Evolutionary conservation across 2,888 invertebrate genomes (phyloP).

Genomic region (Euphydryas editha): DNA sequence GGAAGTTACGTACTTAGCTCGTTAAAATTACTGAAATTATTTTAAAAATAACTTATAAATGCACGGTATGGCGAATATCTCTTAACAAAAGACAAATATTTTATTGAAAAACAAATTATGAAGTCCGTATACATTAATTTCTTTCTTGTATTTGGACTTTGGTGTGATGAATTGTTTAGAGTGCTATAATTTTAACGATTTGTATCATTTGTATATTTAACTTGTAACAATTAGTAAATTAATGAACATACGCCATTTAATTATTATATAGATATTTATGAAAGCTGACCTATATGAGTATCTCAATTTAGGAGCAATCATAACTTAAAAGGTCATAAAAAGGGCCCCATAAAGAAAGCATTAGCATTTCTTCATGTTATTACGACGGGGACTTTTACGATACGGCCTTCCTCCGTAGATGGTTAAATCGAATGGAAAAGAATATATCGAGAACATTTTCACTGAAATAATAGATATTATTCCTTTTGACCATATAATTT

Average conservation of each 20-base stretch:
- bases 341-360: conserved; percentile 70
- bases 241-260: background rate
- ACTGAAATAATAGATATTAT: conserved; percentile 33
- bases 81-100: too few relatives aligned
- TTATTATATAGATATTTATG: background rate
- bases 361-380: conserved; percentile 66
- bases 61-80: too few relatives aligned
- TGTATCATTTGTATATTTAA: too few relatives aligned
- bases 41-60: too few relatives aligned
- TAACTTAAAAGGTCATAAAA: conserved; percentile 74
- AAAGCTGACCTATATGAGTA: conserved; percentile 49
- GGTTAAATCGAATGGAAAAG: conserved; percentile 40
- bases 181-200: too few relatives aligned
- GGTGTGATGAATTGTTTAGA: too few relatives aligned
- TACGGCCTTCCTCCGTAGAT: conserved; percentile 42
- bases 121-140: background rate
- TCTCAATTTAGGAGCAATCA: conserved; percentile 72
- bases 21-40: background rate
- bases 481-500: conserved; percentile 28
- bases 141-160: too few relatives aligned
- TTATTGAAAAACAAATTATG: too few relatives aligned
- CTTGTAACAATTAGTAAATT: too few relatives aligned
- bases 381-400: conserved; percentile 58
- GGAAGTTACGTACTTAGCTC: background rate
- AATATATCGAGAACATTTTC: conserved; percentile 36